These are phyloP conservation scores for Siderastrea radians DNA, from an alignment of 92 coral and sea anemone species.

Conservation along the genomic window DNA sequence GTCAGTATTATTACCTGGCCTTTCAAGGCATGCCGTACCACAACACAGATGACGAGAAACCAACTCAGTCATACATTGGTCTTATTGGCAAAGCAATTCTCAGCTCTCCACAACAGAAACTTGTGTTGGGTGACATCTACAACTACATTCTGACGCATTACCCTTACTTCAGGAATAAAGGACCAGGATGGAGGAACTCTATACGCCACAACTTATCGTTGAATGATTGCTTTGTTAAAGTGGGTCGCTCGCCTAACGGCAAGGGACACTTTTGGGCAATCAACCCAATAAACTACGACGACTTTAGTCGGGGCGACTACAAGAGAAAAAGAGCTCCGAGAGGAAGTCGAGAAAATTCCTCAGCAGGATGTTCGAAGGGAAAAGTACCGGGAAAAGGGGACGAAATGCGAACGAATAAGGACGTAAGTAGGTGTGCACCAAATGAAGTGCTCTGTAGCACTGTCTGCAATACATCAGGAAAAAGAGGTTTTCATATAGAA, in stretches of 20 bases:
- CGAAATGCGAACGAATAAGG: not conserved
- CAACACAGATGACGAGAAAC: slow-evolving; percentile 74
- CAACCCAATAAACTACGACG: slow-evolving; percentile 81
- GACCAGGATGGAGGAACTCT: slow-evolving; percentile 89
- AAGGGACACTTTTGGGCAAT: slow-evolving; percentile 94
- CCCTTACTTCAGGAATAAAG: slow-evolving; percentile 83
- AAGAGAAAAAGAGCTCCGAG: slow-evolving; percentile 60
- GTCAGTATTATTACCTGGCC: slow-evolving; percentile 8
- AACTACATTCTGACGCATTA: slow-evolving; percentile 78
- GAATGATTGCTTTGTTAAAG: slow-evolving; percentile 76
- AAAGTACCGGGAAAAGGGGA: not conserved
- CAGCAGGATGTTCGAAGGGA: not conserved
- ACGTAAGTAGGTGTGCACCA: too few relatives aligned
- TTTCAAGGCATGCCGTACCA: slow-evolving; percentile 15
- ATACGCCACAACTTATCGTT: slow-evolving; percentile 66
- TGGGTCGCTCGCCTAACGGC: slow-evolving; percentile 90
- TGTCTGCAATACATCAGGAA: too few relatives aligned
- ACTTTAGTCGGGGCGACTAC: slow-evolving; percentile 83
- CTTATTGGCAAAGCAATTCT: slow-evolving; percentile 87
- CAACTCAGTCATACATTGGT: slow-evolving; percentile 88
- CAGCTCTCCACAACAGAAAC: slow-evolving; percentile 84
- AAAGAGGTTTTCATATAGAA: too few relatives aligned
- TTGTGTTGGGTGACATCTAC: slow-evolving; percentile 83
- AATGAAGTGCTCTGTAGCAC: too few relatives aligned
- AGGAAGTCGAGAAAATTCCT: not conserved